Evolutionary conservation across 1,140 invertebrate genomes (phyloP), one percentile per base, ranked within the genome.

Genomic region (Bacillus rossius): DNA sequence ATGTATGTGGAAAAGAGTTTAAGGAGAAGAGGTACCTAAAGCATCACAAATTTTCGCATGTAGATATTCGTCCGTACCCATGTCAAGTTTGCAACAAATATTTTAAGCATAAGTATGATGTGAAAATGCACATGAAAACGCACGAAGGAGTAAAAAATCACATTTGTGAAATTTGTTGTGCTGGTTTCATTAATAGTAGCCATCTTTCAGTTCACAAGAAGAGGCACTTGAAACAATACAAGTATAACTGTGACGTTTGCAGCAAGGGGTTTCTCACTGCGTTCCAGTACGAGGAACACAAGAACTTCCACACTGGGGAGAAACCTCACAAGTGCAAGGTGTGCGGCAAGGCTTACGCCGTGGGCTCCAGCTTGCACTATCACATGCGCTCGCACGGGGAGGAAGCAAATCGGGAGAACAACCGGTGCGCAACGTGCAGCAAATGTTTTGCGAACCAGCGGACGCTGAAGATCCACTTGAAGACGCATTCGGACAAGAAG

Each of bases 401-500:
- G 17, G 43, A 45, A 8, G 4, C 49, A n/a, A 62, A 67, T 45
- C 72, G 70, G 0, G 70, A 63, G 37, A 91, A 90, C 65, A 80
- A 84, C 68, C 75, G 77, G 29, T 86, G 85, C 61, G 72, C 74
- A 40, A 67, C 76, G 16, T 84, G 83, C 66, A 62, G 68, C 16
- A 85, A 92, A 65, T 83, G 81, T 0, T 92, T 83, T 72, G 75
- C 77, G 59, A 82, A 76, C 64, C 75, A 77, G 1, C 79, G 78
- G 45, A 84, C 83, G 79, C 69, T 92, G 3, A 89, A 88, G 65
- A 85, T 88, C 60, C 88, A 92, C 65, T 76, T 89, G 67, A 76
- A 87, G 19, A 88, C 86, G 10, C 89, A 92, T 64, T 84, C 84
- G 8, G 78, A 77, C 4, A 75, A 79, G 47, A 65, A 72, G 45